These are phyloP conservation scores for Eupristina koningsbergeri DNA, from an alignment of 1,140 invertebrate genomes.

Conservation along the genomic window DNA sequence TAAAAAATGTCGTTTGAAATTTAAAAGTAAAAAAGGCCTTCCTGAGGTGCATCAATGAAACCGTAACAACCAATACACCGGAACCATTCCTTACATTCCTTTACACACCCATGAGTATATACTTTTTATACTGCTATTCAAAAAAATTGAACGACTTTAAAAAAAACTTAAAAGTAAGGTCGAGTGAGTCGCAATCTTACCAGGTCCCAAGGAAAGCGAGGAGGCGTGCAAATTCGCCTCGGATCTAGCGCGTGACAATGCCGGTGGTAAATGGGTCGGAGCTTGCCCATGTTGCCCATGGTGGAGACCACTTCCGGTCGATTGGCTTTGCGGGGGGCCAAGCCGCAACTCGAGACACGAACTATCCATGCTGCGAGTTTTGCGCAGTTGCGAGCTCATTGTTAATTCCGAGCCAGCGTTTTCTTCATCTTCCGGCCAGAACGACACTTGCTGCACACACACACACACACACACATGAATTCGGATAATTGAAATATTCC, in stretches of 20 bases:
- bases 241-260: slow-evolving; percentile 85
- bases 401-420: slow-evolving; percentile 73
- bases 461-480: no score
- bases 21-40: no score
- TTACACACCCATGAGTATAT: no score
- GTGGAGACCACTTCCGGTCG: slow-evolving; percentile 52
- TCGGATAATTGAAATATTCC: no score
- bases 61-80: no score
- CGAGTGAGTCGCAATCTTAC: slow-evolving; percentile 69
- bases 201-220: slow-evolving; percentile 75
- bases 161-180: no score
- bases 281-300: slow-evolving; percentile 54
- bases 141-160: no score
- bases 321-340: slow-evolving; percentile 62
- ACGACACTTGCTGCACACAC: slow-evolving; percentile 84
- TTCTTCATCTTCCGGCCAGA: slow-evolving; percentile 83
- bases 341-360: slow-evolving; percentile 85
- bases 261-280: slow-evolving; percentile 59
- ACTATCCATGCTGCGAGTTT: slow-evolving; percentile 90
- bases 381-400: slow-evolving; percentile 83
- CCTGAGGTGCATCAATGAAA: no score
- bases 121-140: no score
- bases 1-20: no score
- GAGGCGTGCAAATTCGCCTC: slow-evolving; percentile 87
- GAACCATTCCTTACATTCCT: no score